Base-by-base conservation (phyloP, 2,888 invertebrate genomes). In the Dimorphilus gyrociliatus region DNA sequence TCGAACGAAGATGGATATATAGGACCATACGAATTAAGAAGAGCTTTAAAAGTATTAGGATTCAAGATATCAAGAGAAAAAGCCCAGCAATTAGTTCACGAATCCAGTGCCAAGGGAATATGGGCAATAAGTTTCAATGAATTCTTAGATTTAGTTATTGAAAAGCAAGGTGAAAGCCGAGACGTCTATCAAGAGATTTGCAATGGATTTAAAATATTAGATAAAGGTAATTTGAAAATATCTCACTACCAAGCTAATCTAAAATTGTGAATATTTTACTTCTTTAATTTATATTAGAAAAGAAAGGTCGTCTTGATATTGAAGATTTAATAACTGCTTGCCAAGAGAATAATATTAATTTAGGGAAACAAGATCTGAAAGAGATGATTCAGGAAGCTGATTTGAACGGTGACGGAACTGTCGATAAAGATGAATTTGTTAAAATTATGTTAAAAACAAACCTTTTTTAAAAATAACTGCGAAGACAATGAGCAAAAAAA, bases 331-430 rank as follows among this genome's bases (percentile, higher is more conserved):
- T 47, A 25, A 29, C 38, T 31, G 51, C 53, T 1, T 50, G 53
- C 34, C 41, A 41, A 10, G 47, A 51, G 4, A 45, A 49, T 8
- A 50, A 52, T 7, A 44, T 55, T 15, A 45, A 51, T 32, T 50
- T 59, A 30, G 50, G 51, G 2, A 49, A 53, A 28, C 39, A 48
- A 26, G 58, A 60, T 24, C 41, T 59, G 13, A 44, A 51, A 30
- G 58, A 55, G 25, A 59, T 60, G 58, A 51, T 60, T 21, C 48
- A 50, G 29, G 58, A 57, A 35, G 60, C 60, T 2, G 60, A 60
- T 32, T 42, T 50, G 12, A 56, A 59, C 37, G 60, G 60, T 8
- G 59, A 60, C 38, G 55, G 56, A 18, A 39, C 43, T 23, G 46
- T 60, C 2, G 56, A 57, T 45, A 47, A 53, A 34, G 46, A 51